Evolutionary conservation across 37 sponge, comb jelly and placozoan genomes (phyloP), one percentile per base, ranked within the genome.

Genomic region (Chondrilla cf. caribensis): DNA sequence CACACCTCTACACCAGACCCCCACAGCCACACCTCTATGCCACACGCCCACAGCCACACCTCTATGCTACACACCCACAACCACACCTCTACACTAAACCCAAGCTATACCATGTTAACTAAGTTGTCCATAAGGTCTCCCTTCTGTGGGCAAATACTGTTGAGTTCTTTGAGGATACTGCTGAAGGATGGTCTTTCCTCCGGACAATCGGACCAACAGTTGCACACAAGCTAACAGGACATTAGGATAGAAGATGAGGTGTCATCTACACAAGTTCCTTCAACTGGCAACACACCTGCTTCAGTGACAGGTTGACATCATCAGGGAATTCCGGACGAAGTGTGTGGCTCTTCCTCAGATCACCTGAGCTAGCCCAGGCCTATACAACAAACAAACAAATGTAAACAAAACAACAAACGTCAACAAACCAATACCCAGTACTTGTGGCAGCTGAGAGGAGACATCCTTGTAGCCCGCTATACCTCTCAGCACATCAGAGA

Each of bases 81-180:
- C n/a, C n/a, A n/a, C n/a, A n/a, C n/a, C n/a, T n/a, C n/a, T n/a
- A n/a, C n/a, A n/a, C n/a, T n/a, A n/a, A n/a, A n/a, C 9, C 25
- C 68, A 21, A 66, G 11, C 3, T 58, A 38, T 70, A 89, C 90
- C 87, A 90, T 90, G 38, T 57, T 29, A 58, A 90, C 83, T 19
- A 90, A 80, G 76, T 90, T 90, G 67, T 90, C 91, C 77, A 90
- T 86, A 17, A 86, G 77, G 80, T 90, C 91, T 86, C 91, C 87
- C 42, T 70, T 57, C 64, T 83, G 84, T 8, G 86, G 86, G 80
- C 83, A 70, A 33, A 84, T 44, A 19, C 22, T 21, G 60, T 88
- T 79, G 14, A 88, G 77, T 21, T 84, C 67, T 47, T 88, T 88
- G 51, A 88, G 85, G 7, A 88, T 54, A 1, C 51, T 75, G 2